Evolutionary conservation across 2,113 vertebrate species (phyloP).

Genomic region (Hucho hucho): DNA sequence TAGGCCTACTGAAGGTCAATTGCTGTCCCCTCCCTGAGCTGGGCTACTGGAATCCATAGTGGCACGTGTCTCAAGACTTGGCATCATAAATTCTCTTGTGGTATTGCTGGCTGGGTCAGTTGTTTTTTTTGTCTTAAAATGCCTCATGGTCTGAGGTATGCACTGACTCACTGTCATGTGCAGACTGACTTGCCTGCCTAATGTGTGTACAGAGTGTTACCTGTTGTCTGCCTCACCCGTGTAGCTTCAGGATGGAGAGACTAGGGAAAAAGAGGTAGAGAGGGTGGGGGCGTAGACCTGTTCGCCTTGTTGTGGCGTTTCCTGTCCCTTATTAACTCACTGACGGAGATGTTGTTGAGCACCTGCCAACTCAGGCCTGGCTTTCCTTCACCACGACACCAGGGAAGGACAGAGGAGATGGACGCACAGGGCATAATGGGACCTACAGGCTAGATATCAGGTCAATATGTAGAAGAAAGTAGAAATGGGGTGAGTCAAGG

Average conservation of each 20-base stretch:
- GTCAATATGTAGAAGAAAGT: not conserved
- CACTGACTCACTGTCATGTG: not conserved
- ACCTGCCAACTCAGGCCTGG: conserved; percentile 50
- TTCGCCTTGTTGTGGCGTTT: conserved; percentile 51
- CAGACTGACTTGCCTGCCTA: not conserved
- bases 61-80: too few species aligned
- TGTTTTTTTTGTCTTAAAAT: too few species aligned
- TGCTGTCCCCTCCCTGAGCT: too few species aligned
- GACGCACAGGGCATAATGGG: not conserved
- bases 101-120: too few species aligned
- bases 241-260: not conserved
- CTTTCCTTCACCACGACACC: conserved; percentile 23
- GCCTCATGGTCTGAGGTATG: too few species aligned
- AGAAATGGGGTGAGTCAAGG: not conserved
- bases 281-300: not conserved
- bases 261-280: not conserved
- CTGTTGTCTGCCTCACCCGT: not conserved
- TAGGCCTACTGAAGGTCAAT: too few species aligned
- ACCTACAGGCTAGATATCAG: not conserved
- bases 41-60: too few species aligned
- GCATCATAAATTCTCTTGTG: too few species aligned
- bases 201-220: not conserved
- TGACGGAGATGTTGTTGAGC: conserved; percentile 62
- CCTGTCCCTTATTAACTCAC: conserved; percentile 68
- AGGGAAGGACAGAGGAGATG: not conserved